Evolutionary conservation across 2,888 invertebrate species (phyloP).

Genomic region (Conistra vaccinii): DNA sequence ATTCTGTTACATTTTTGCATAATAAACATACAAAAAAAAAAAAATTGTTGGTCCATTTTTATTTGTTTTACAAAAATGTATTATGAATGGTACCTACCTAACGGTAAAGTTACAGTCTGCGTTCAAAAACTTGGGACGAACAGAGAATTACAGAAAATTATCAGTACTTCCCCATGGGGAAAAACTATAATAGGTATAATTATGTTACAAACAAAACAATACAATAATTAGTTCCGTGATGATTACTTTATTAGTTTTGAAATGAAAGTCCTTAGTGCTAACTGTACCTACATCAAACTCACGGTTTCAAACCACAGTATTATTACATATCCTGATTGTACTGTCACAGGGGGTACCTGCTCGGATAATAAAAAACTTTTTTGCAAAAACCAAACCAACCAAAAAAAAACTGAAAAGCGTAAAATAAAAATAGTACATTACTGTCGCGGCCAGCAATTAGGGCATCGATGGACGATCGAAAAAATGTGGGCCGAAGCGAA

Average conservation of each 20-base stretch:
- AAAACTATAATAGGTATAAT: background rate
- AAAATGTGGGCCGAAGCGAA: no score
- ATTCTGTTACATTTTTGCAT: background rate
- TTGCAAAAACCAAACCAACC: no score
- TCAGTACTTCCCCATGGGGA: background rate
- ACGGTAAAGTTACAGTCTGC: background rate
- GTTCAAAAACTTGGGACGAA: background rate
- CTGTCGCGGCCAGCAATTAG: no score
- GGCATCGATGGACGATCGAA: no score
- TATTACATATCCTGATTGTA: background rate
- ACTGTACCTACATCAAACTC: background rate
- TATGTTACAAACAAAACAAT: background rate
- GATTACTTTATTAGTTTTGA: background rate
- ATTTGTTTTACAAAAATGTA: no score
- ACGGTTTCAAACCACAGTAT: background rate
- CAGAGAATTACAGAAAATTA: background rate
- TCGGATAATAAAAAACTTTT: no score
- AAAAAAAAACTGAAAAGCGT: no score
- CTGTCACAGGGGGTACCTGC: background rate
- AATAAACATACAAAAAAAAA: no score
- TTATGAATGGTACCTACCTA: no score
- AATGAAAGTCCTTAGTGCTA: background rate
- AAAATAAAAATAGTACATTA: no score
- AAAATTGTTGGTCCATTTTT: no score
- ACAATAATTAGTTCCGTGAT: background rate